Evolutionary conservation across 2,797 vertebrate species (phyloP).

Genomic region (Melanotaenia parkinsoni): DNA sequence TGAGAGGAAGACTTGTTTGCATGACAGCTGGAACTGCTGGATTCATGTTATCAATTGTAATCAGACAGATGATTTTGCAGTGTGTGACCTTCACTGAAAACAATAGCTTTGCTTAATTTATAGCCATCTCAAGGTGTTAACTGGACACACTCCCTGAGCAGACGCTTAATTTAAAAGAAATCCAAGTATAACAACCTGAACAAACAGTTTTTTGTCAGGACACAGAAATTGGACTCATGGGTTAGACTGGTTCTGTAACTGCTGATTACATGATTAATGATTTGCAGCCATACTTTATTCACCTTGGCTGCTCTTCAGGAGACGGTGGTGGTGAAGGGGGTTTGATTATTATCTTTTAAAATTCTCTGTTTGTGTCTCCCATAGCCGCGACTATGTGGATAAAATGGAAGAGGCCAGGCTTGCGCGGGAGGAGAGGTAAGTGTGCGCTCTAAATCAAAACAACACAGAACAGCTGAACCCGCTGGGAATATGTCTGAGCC

Average conservation of each 20-base stretch:
- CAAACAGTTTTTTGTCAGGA: neutral
- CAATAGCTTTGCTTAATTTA: neutral
- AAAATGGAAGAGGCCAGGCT: slow-evolving; percentile 94
- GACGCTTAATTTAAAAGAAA: neutral
- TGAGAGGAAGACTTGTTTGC: neutral
- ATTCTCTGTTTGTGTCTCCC: slow-evolving; percentile 53
- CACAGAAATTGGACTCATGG: neutral
- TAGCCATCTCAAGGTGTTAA: neutral
- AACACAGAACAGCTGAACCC: slow-evolving; percentile 52
- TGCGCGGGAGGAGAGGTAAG: slow-evolving; percentile 94
- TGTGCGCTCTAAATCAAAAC: slow-evolving; percentile 62
- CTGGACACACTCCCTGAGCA: neutral
- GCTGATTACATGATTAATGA: neutral
- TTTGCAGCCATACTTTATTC: slow-evolving; percentile 12
- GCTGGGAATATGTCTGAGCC: slow-evolving; percentile 41
- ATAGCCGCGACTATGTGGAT: slow-evolving; percentile 92
- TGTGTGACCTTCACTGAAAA: neutral
- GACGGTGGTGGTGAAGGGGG: neutral
- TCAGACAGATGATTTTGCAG: neutral
- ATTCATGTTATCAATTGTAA: neutral
- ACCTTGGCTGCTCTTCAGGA: slow-evolving; percentile 5
- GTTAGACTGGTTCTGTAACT: neutral
- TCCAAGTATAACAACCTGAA: neutral
- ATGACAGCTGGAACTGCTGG: neutral
- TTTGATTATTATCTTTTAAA: slow-evolving; percentile 36